phyloP scores from a whole-genome alignment of 2,113 vertebrate genomes.

The Myrmophylax atrothorax region DNA sequence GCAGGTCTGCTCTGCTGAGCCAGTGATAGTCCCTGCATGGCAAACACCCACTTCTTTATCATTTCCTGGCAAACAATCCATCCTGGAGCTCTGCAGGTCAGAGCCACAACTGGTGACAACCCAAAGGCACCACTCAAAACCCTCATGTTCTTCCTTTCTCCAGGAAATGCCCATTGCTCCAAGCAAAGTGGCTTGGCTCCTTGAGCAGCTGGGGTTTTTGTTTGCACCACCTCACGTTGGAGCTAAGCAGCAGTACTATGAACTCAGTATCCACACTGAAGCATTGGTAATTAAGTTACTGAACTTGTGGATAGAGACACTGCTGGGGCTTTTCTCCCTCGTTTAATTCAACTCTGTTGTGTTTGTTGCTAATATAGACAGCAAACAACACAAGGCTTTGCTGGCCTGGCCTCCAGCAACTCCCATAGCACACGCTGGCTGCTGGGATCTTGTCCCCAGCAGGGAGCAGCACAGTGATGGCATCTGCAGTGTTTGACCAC shows the following conservation, averaged over 20 bases:
- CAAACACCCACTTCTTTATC: neutral
- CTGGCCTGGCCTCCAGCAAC: accelerated
- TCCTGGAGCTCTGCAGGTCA: accelerated
- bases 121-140: too few species aligned
- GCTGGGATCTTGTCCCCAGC: neutral
- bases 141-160: neutral
- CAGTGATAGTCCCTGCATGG: accelerated
- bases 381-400: neutral
- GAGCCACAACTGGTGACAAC: accelerated
- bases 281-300: neutral
- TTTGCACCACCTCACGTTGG: neutral
- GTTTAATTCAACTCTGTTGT: neutral
- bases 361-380: neutral
- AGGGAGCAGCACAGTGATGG: accelerated
- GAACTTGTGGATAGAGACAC: neutral
- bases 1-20: neutral
- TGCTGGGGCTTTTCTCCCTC: too few species aligned
- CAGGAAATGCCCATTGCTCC: neutral
- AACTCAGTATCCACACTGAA: neutral
- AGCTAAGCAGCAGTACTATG: accelerated
- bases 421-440: accelerated
- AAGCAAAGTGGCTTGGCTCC: accelerated
- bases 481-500: accelerated
- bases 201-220: accelerated
- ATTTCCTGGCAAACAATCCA: neutral